These are phyloP conservation scores for Hanleya hanleyi DNA, from an alignment of 2,888 invertebrate genomes.

Conservation along the genomic window DNA sequence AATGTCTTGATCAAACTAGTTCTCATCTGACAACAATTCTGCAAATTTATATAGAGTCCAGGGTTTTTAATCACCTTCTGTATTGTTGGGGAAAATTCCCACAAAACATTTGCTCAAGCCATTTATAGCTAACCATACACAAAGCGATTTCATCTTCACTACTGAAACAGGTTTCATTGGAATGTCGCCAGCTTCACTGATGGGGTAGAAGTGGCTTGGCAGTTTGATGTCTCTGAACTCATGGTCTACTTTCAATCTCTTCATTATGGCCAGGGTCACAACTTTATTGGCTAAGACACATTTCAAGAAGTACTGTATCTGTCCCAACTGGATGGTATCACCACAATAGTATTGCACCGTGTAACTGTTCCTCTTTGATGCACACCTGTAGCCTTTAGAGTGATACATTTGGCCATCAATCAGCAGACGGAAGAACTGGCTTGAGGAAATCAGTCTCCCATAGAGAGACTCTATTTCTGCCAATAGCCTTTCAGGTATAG, in stretches of 20 bases:
- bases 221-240: neutral
- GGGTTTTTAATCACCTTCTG: no score
- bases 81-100: no score
- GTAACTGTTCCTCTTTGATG: slow-evolving; percentile 13
- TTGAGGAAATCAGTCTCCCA: neutral
- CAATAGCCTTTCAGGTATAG: neutral
- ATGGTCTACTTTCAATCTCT: neutral
- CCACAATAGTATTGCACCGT: neutral
- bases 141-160: no score
- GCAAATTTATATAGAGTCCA: no score
- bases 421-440: neutral
- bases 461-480: neutral
- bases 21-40: no score
- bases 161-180: no score
- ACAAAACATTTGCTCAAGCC: no score
- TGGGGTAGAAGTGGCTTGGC: neutral
- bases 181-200: neutral
- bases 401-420: slow-evolving; percentile 7
- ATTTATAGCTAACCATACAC: no score
- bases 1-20: no score
- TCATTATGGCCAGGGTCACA: neutral
- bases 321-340: neutral
- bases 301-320: neutral
- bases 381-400: slow-evolving; percentile 9
- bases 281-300: neutral